Conservation (phyloP, 23 tunicate species). For the Trididemnum clinides region DNA sequence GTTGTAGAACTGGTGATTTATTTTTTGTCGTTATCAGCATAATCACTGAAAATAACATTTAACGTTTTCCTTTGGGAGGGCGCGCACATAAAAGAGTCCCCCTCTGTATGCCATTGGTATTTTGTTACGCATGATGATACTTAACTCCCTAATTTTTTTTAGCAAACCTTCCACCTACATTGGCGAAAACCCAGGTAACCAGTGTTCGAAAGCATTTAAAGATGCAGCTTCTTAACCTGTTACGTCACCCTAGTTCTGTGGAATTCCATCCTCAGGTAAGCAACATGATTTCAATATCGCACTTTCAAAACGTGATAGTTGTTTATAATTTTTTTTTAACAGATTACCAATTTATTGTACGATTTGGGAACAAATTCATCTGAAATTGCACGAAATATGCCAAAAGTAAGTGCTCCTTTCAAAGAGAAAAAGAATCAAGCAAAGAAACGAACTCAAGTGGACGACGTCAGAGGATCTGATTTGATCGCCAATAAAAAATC, state of each 20-base stretch:
- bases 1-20: too few relatives aligned
- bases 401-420: constrained; percentile 19
- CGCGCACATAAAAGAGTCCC: too few relatives aligned
- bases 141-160: too few relatives aligned
- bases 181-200: constrained; percentile 93
- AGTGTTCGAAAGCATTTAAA: constrained; percentile 90
- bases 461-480: constrained; percentile 25
- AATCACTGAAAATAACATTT: too few relatives aligned
- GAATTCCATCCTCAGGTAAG: constrained; percentile 76
- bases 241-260: constrained; percentile 50
- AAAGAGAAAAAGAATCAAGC: constrained; percentile 45
- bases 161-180: constrained; percentile 95
- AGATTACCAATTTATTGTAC: constrained; percentile 82
- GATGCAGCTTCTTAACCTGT: constrained; percentile 89
- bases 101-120: too few relatives aligned
- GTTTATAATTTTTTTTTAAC: too few relatives aligned
- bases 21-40: too few relatives aligned
- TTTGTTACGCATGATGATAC: too few relatives aligned
- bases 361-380: constrained; percentile 82
- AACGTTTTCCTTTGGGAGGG: too few relatives aligned
- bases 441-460: constrained; percentile 38
- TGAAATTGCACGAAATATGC: constrained; percentile 86
- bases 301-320: too few relatives aligned
- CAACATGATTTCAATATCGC: neutral
- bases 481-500: constrained; percentile 44